Conservation (phyloP, 1,140 invertebrate genomes). For the Neoseiulus cucumeris region DNA sequence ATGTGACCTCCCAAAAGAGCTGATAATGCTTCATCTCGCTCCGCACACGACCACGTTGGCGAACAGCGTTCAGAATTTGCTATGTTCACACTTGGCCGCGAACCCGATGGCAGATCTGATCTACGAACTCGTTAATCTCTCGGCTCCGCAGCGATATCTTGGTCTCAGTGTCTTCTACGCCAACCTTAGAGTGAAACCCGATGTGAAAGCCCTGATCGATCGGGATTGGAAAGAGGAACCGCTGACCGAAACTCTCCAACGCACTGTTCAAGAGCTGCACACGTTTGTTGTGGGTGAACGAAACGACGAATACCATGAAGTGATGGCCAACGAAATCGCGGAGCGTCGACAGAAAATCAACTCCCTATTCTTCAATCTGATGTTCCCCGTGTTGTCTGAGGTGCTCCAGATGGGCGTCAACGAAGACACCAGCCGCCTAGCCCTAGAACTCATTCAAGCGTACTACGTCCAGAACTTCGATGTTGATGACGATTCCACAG, state of each 20-base stretch:
- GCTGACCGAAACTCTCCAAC: neutral
- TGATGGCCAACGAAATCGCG: neutral
- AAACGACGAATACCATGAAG: neutral
- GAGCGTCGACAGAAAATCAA: neutral
- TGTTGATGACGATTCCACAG: neutral
- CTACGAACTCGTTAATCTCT: neutral
- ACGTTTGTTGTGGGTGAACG: neutral
- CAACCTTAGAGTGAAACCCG: neutral
- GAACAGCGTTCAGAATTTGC: neutral
- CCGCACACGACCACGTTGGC: slow-evolving; percentile 13
- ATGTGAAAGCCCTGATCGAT: neutral
- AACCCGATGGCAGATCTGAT: neutral
- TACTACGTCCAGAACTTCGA: neutral
- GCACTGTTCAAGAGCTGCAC: neutral
- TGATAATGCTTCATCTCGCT: neutral
- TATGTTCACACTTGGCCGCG: neutral
- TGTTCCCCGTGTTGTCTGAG: neutral
- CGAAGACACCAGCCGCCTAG: neutral
- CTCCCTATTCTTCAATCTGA: neutral
- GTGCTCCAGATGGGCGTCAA: neutral
- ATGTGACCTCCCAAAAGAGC: neutral
- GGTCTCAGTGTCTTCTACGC: slow-evolving; percentile 1
- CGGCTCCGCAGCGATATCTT: neutral
- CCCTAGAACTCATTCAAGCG: neutral
- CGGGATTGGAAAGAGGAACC: neutral